A percentile compares a stretch with the other conserved stretches of the same genome.
Conservation (phyloP, 2,797 vertebrate genomes). For the Aldrovandia affinis region DNA sequence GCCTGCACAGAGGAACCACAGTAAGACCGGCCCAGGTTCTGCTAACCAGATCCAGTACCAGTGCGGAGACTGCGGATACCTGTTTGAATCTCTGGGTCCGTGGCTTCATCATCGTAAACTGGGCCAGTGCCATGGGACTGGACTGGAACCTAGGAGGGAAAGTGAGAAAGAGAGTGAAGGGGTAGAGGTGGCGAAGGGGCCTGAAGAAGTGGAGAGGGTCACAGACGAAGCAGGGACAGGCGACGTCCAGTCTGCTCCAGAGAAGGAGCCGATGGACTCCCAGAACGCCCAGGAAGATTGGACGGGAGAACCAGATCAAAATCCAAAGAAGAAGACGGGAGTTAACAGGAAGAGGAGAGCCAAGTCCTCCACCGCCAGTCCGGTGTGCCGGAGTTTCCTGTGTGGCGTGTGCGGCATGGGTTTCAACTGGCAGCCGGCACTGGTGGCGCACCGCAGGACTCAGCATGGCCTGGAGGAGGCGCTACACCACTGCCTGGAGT, state of each 20-base stretch:
- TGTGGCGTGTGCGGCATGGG: constrained; percentile 83
- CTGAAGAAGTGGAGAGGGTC: constrained; percentile 30
- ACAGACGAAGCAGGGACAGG: constrained; percentile 14
- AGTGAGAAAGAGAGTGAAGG: not conserved
- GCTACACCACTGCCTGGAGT: constrained; percentile 78
- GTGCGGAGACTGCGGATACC: constrained; percentile 78
- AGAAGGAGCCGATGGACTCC: not conserved
- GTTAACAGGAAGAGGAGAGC: not conserved
- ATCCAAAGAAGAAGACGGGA: constrained; percentile 49
- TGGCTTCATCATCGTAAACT: constrained; percentile 80
- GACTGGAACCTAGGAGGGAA: constrained; percentile 37
- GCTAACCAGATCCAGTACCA: constrained; percentile 79
- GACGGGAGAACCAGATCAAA: constrained; percentile 54
- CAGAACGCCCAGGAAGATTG: constrained; percentile 27
- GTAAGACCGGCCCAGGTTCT: constrained; percentile 43
- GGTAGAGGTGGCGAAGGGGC: not conserved
- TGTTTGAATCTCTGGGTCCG: constrained; percentile 73
- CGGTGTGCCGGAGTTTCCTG: constrained; percentile 66
- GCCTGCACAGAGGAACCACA: constrained; percentile 10
- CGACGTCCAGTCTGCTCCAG: not conserved
- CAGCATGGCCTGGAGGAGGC: constrained; percentile 76
- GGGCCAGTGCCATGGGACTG: constrained; percentile 50
- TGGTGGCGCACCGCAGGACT: constrained; percentile 76
- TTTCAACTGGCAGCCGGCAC: constrained; percentile 68
- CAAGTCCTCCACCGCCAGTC: constrained; percentile 59